Percentiles rank a stretch among this genome's conserved stretches.
These are phyloP conservation scores for Sarcophaga carnaria DNA, from an alignment of 2,888 invertebrate genomes.

Conservation along the genomic window DNA sequence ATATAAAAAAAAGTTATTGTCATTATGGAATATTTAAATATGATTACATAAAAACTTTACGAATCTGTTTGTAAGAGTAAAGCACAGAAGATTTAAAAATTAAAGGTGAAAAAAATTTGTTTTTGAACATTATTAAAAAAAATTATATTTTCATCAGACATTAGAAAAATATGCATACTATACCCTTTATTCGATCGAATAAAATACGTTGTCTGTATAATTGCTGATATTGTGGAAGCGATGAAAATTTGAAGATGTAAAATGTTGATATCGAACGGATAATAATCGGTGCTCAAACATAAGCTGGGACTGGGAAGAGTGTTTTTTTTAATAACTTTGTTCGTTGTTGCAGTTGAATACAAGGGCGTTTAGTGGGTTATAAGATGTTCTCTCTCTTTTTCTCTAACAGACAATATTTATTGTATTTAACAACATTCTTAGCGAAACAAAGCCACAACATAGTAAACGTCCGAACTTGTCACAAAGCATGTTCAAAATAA, in stretches of 20 bases:
- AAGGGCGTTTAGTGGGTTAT: constrained; percentile 19
- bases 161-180: constrained; percentile 52
- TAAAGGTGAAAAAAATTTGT: constrained; percentile 38
- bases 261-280: constrained; percentile 18
- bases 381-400: not conserved
- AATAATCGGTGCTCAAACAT: constrained; percentile 40
- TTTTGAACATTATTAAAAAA: constrained; percentile 43
- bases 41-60: constrained; percentile 39
- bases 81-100: constrained; percentile 45
- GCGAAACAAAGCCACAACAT: constrained; percentile 45
- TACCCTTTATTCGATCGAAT: constrained; percentile 54
- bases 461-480: constrained; percentile 28
- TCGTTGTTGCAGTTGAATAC: constrained; percentile 31
- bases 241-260: constrained; percentile 50
- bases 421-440: constrained; percentile 36
- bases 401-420: constrained; percentile 8
- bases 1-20: constrained; percentile 50
- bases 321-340: constrained; percentile 13
- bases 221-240: constrained; percentile 39
- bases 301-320: constrained; percentile 40
- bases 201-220: constrained; percentile 36
- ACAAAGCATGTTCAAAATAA: not conserved
- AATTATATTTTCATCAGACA: constrained; percentile 50
- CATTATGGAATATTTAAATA: constrained; percentile 42
- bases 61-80: constrained; percentile 31